Evolutionary conservation across 2,888 invertebrate genomes (phyloP), one percentile per base, ranked within the genome.

Genomic region (Oconnorella tubifera): DNA sequence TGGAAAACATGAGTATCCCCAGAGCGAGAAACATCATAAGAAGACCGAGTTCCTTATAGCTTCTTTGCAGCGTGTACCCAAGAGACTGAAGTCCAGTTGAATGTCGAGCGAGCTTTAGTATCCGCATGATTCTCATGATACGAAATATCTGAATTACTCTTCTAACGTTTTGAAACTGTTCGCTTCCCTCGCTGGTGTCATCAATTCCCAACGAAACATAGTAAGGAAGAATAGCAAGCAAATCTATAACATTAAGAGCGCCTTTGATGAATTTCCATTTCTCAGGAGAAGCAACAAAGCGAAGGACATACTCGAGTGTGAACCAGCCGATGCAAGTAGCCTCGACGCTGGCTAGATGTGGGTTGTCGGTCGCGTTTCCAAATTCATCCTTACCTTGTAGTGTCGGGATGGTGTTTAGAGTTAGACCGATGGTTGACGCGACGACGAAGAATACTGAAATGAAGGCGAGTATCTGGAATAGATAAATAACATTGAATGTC

Each of bases 181-280:
- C 80, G n/a, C n/a, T n/a, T 67, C 78, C 76, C 86, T 93, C 94
- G 86, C 96, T 95, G 10, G 96, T 92, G 87, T 96, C 96, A 84
- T 94, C 89, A 78, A 98, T 88, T 86, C 96, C 95, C 78, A 97
- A 87, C 77, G 95, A 95, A 82, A 98, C 92, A 87, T 92, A 98
- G 87, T 96, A 98, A 79, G 98, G 97, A 86, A 98, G 86, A 85
- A 98, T 97, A 84, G 97, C 97, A 86, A 98, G 86, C 82, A 98
- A 87, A 87, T 98, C 97, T 85, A 98, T 98, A 80, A 97, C 89
- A 85, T 98, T 98, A 82, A 98, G 89, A 85, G 94, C 94, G 82
- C 96, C 95, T 85, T 97, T 97, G 88, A 97, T 94, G 87, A 98
- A 98, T 85, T 96, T 95, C 95, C 96, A 96, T 85, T 97, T 98